phyloP scores from a whole-genome alignment of 2,113 vertebrate genomes.

The Rhadina sibilatrix region DNA sequence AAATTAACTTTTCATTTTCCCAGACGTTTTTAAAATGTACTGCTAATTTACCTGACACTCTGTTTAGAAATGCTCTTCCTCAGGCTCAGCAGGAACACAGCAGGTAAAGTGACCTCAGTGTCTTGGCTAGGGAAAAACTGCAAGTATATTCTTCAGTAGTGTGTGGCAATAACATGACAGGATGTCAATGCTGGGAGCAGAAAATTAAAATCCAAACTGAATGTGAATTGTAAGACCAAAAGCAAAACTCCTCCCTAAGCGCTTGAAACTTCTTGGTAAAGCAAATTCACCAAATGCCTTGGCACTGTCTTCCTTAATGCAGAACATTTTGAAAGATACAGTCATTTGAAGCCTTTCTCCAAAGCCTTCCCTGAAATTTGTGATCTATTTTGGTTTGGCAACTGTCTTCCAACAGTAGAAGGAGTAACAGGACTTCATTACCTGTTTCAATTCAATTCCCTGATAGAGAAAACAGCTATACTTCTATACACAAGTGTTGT shows the following conservation, averaged over 20 bases:
- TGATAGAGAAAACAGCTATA: neutral
- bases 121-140: neutral
- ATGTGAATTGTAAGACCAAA: neutral
- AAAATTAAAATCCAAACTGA: neutral
- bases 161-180: neutral
- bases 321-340: neutral
- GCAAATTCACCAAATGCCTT: neutral
- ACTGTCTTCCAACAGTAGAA: neutral
- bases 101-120: neutral
- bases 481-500: neutral
- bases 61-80: neutral
- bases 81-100: neutral
- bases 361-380: neutral
- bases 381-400: neutral
- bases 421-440: neutral
- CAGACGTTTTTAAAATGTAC: neutral
- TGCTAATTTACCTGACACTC: neutral
- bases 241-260: neutral
- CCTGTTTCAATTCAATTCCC: neutral
- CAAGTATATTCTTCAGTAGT: accelerated
- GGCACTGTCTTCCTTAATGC: neutral
- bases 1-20: neutral
- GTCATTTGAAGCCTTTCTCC: neutral
- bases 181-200: neutral
- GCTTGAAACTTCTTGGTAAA: neutral